phyloP scores from a whole-genome alignment of 2,113 vertebrate genomes.

The Crotophaga sulcirostris region DNA sequence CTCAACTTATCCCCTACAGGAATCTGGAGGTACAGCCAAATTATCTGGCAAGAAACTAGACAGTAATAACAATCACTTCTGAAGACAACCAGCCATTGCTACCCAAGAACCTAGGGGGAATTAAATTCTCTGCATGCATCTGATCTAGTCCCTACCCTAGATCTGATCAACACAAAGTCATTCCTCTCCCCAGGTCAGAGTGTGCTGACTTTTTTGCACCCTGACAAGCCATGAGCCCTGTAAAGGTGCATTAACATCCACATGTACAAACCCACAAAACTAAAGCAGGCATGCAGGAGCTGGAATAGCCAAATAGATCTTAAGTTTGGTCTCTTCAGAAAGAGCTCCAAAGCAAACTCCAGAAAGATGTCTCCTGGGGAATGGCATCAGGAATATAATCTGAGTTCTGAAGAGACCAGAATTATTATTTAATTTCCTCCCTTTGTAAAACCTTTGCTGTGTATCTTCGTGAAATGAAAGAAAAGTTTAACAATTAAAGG shows the following conservation, averaged over 20 bases:
- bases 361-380: neutral
- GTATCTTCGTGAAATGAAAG: neutral
- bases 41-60: constrained; percentile 41
- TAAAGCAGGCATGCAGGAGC: neutral
- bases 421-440: neutral
- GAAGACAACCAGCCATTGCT: constrained; percentile 4
- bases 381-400: neutral
- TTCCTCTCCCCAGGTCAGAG: constrained; percentile 4
- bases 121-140: neutral
- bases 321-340: neutral
- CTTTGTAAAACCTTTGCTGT: neutral
- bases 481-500: neutral
- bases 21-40: constrained; percentile 35
- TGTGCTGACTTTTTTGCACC: neutral
- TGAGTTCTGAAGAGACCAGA: neutral
- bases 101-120: neutral
- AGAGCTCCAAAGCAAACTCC: neutral
- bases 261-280: constrained; percentile 35
- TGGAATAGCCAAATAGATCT: neutral
- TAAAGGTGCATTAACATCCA: neutral
- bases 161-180: neutral
- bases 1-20: constrained; percentile 10
- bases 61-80: neutral
- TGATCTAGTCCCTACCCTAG: neutral
- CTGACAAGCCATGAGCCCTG: neutral